Evolutionary conservation across 2,113 vertebrate species (phyloP), one percentile per base, ranked within the genome.

Genomic region (Cyanoramphus novaezelandiae): DNA sequence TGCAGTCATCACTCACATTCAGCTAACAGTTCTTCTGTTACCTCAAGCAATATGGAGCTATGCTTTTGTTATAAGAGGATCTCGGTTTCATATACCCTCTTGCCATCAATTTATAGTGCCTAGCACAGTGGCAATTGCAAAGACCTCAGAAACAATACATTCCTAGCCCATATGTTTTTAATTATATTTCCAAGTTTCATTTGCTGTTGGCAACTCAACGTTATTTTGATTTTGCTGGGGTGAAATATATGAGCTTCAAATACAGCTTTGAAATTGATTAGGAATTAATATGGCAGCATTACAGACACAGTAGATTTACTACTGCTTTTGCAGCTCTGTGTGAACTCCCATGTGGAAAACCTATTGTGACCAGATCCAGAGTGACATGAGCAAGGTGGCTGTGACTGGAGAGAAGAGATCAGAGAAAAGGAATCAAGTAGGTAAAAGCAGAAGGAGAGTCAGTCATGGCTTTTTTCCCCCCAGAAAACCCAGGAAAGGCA

Each of bases 81-180:
- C 95, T 96, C 90, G 3, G 92, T 93, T 95, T 96, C 95, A 96
- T 95, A 96, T 95, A 94, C 52, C 83, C 86, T 96, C 94, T 88
- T 96, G 88, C 90, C 71, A 84, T 95, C 92, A 96, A 94, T 94
- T 96, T 94, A 93, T 92, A 92, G 93, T 76, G 93, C 77, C 95
- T 96, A 84, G 77, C 69, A 68, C 88, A 57, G 52, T 92, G 88
- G 93, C 96, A 95, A 88, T 96, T 93, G 90, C 92, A 74, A 71
- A 96, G 95, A 64, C 72, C 72, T 94, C 83, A 71, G 74, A 90
- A 96, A 92, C 92, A 96, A 86, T 75, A 84, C 79, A 71, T 92
- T 93, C 57, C 91, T 29, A 88, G 79, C 72, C 92, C 75, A 18
- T 78, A 71, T 64, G 82, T 24, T 96, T 95, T 97, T 95, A 97